A percentile compares a stretch with the other conserved stretches of the same genome.
phyloP scores from a whole-genome alignment of 2,888 invertebrate species.

The Electrophaes corylata region DNA sequence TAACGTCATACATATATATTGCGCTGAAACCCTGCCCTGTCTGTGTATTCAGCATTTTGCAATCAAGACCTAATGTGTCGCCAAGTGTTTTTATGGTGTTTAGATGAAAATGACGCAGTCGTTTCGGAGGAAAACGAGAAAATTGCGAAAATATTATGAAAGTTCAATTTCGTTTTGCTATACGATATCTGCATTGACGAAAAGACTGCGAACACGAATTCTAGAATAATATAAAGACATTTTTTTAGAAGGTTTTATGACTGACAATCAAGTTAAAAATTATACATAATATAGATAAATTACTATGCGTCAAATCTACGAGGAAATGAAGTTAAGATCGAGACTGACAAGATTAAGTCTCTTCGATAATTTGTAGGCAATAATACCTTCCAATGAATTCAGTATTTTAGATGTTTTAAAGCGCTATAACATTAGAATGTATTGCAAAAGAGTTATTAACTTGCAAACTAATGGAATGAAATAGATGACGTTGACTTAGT shows the following conservation, averaged over 20 bases:
- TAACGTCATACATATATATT: constrained; percentile 22
- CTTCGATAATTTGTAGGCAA: background rate
- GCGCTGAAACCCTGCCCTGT: constrained; percentile 20
- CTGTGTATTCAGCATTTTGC: constrained; percentile 21
- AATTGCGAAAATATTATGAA: constrained; percentile 28
- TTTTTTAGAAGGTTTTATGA: background rate
- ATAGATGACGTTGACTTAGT: constrained; percentile 23
- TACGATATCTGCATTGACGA: constrained; percentile 4
- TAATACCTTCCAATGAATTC: background rate
- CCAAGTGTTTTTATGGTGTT: constrained; percentile 29
- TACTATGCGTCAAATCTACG: too few species aligned
- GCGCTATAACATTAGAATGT: too few species aligned
- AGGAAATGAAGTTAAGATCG: too few species aligned
- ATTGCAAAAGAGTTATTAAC: constrained; percentile 29
- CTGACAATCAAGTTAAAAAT: too few species aligned
- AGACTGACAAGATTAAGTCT: background rate
- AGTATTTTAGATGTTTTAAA: background rate
- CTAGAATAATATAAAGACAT: background rate
- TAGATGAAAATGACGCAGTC: constrained; percentile 34
- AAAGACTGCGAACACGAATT: background rate
- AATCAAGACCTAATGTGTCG: constrained; percentile 30
- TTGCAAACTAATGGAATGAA: constrained; percentile 36
- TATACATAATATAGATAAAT: too few species aligned
- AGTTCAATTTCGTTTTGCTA: constrained; percentile 18
- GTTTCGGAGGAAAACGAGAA: constrained; percentile 20